Base-by-base conservation (phyloP, 2,888 invertebrate genomes). In the Drosophila neotestacea region DNA sequence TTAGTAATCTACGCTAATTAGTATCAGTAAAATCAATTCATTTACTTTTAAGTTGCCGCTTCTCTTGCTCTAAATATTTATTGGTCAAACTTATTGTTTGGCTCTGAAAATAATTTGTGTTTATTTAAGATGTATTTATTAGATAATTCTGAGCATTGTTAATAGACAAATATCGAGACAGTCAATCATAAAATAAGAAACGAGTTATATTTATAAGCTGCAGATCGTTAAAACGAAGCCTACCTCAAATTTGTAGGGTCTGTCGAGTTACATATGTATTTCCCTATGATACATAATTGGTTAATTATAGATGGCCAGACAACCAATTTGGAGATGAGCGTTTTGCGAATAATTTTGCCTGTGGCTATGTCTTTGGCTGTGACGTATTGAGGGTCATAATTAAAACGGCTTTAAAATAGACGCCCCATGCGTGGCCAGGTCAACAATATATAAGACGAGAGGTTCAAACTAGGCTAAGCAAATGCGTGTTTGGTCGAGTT, bases 391-490 rank as follows among this genome's bases (percentile, higher is more conserved):
- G 16, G 44, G 50, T 62, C 61, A 59, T 55, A 42, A 56, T 73
- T 52, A 73, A 73, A 73, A 68, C 55, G 50, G 47, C 66, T 66
- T 62, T 36, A 28, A 62, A n/a, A 42, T 0, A 64, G 42, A 63
- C 75, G 66, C 62, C 79, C 73, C 34, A 41, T 56, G 59, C 44
- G 46, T 60, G 64, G 59, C 34, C 67, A 64, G 71, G 63, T 70
- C 70, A 68, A 64, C 47, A 50, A 41, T 36, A 30, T 10, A 44
- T 28, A 42, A 50, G 61, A 61, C 51, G 50, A 34, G 55, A 62
- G 44, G 54, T 50, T 27, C 55, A 62, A 88, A 85, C 72, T 82
- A 64, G 88, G 83, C 83, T 88, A 83, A 73, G 67, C 67, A 82
- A 83, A 88, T 77, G 79, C 79, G 65, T 61, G 61, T 55, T 42